These are phyloP conservation scores for Suricata suricatta DNA, from an alignment of 2,113 vertebrate genomes.

Conservation along the genomic window DNA sequence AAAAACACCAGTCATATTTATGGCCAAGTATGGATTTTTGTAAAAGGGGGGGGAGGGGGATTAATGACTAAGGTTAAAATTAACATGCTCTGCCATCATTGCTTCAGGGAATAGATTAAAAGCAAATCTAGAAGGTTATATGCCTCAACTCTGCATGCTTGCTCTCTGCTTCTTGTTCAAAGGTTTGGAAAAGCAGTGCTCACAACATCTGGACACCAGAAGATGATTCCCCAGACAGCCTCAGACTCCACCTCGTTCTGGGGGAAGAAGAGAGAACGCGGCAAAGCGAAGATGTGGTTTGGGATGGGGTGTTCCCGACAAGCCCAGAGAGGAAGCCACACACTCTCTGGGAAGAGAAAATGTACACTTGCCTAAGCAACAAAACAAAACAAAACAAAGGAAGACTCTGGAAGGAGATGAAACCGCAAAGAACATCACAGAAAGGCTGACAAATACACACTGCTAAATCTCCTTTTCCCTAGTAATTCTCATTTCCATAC, in stretches of 20 bases:
- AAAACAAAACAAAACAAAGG: not conserved
- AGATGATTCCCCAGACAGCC: conserved; percentile 3
- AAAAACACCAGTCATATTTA: conserved; percentile 50
- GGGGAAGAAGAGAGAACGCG: conserved; percentile 23
- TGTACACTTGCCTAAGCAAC: not conserved
- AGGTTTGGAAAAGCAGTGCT: conserved; percentile 50
- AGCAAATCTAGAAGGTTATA: conserved; percentile 61
- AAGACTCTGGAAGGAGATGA: conserved; percentile 15
- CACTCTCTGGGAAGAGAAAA: conserved; percentile 44
- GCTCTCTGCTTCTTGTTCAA: conserved; percentile 48
- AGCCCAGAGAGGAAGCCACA: conserved; percentile 40
- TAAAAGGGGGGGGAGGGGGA: not conserved
- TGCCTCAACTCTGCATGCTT: conserved; percentile 65
- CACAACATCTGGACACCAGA: conserved; percentile 59
- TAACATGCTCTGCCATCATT: conserved; percentile 65
- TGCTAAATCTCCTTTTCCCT: not conserved
- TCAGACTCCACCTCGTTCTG: conserved; percentile 25
- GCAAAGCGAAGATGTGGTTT: conserved; percentile 14
- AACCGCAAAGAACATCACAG: not conserved
- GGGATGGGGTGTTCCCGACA: not conserved
- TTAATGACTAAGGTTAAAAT: conserved; percentile 72
- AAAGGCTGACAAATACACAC: not conserved
- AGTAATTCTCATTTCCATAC: not conserved
- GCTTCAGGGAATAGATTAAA: conserved; percentile 54
- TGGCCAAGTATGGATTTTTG: conserved; percentile 47